These are phyloP conservation scores for Drosophila ustulata DNA, from an alignment of 2,888 invertebrate genomes.

Conservation along the genomic window DNA sequence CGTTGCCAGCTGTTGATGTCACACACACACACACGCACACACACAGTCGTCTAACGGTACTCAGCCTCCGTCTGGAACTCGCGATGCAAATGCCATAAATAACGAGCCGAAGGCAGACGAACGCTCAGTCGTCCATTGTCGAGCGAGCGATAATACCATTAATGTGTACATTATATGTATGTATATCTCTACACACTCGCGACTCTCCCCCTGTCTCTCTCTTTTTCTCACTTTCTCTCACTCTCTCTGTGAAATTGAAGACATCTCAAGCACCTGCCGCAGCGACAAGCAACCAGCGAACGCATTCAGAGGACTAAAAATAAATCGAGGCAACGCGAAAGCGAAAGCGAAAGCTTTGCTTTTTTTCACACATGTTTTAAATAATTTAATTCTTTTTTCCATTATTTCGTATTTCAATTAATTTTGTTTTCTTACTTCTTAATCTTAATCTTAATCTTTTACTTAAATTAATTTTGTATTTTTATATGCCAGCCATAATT, in stretches of 20 bases:
- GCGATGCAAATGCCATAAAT: slow-evolving; percentile 64
- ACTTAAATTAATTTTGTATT: too few species aligned
- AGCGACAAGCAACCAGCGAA: neutral
- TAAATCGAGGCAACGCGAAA: neutral
- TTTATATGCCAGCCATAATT: too few species aligned
- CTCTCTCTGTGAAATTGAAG: slow-evolving; percentile 2
- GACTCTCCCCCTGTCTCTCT: neutral
- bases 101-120: slow-evolving; percentile 27
- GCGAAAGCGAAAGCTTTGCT: neutral
- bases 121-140: slow-evolving; percentile 35
- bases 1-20: slow-evolving; percentile 46
- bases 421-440: too few species aligned
- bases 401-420: too few species aligned
- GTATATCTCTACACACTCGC: too few species aligned
- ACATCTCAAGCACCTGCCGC: neutral
- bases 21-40: neutral
- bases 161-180: slow-evolving; percentile 16
- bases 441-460: too few species aligned
- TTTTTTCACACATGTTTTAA: too few species aligned
- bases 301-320: neutral
- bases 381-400: too few species aligned
- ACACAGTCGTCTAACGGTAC: slow-evolving; percentile 20
- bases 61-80: slow-evolving; percentile 23
- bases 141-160: slow-evolving; percentile 46
- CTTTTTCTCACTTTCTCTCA: neutral